Evolutionary conservation across 64 coral and sea anemone species (phyloP), one percentile per base, ranked within the genome.

Genomic region (Acropora yongei): DNA sequence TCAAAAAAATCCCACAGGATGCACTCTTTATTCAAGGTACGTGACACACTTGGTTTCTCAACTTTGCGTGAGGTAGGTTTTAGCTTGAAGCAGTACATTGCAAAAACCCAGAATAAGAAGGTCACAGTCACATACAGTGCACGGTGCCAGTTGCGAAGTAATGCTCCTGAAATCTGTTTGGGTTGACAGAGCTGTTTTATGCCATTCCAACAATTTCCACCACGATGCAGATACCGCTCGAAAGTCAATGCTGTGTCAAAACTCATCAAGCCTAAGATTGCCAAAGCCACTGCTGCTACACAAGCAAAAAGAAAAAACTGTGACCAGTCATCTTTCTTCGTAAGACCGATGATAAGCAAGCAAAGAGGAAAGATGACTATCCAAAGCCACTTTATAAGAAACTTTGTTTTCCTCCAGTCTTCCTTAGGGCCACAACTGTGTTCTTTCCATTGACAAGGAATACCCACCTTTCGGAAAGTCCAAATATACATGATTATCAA

Each of bases 1-100:
- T 97, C 95, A 12, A 97, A 97, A 57, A 97, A 97, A 40, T 97
- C 92, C 95, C 88, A 94, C 48, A 94, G 63, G 41, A 91, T 72
- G 68, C 95, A 97, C 30, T 94, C 92, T 30, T 91, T 55, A 80
- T 97, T 97, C 41, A 16, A 49, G 0, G 89, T 83, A 69, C 92
- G 92, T 13, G 88, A 94, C 39, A 82, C 30, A 20, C 93, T 93
- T 50, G 95, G 95, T 41, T 42, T n/a, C 0, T 83, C 88, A 8
- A 57, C 80, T 75, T 97, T 97, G 58, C 82, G 90, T 6, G 89
- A 55, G 6, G 95, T 97, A 6, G 92, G 78, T 48, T 97, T 97
- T 7, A 97, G 39, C 71, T 97, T 97, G 78, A 97, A 97, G 63
- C 94, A 97, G 67, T 97, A 97, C 95, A 97, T 97, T 17, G 95